Evolutionary conservation across 2,113 vertebrate genomes (phyloP).

Genomic region (Donacobius atricapilla): DNA sequence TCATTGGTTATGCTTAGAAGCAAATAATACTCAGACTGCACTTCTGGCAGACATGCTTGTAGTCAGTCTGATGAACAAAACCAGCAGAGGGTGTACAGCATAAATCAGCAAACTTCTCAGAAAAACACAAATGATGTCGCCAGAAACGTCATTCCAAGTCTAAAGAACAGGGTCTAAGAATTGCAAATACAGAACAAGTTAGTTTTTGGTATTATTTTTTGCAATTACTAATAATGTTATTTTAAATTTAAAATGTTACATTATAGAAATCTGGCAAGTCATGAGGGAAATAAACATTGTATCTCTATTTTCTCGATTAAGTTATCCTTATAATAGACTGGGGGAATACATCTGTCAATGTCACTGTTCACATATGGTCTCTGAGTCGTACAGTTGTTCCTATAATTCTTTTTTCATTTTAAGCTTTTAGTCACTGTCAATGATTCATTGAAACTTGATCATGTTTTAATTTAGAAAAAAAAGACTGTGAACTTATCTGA

Average conservation of each 20-base stretch:
- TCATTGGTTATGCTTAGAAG: neutral
- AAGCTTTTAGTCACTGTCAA: slow-evolving; percentile 38
- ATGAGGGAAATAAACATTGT: neutral
- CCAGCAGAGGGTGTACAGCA: neutral
- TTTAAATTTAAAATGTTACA: neutral
- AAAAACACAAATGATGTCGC: neutral
- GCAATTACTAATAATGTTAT: neutral
- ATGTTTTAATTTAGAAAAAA: slow-evolving; percentile 46
- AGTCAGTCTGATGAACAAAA: neutral
- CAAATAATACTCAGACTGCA: neutral
- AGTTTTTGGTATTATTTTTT: neutral
- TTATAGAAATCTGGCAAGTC: slow-evolving; percentile 1
- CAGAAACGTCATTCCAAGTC: neutral
- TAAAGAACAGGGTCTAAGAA: neutral
- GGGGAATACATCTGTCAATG: slow-evolving; percentile 57
- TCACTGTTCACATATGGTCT: slow-evolving; percentile 40
- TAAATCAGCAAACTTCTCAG: neutral
- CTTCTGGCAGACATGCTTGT: neutral
- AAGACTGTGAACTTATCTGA: neutral
- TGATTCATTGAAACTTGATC: slow-evolving; percentile 16
- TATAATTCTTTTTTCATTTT: slow-evolving; percentile 8
- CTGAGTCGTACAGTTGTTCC: slow-evolving; percentile 48
- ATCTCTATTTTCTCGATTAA: slow-evolving; percentile 18
- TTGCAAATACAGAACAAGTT: neutral
- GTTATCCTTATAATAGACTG: slow-evolving; percentile 40